A percentile compares a stretch with the other conserved stretches of the same genome.
These are phyloP conservation scores for Gymnopithys bicolor DNA, from an alignment of 2,797 vertebrate genomes.

Conservation along the genomic window DNA sequence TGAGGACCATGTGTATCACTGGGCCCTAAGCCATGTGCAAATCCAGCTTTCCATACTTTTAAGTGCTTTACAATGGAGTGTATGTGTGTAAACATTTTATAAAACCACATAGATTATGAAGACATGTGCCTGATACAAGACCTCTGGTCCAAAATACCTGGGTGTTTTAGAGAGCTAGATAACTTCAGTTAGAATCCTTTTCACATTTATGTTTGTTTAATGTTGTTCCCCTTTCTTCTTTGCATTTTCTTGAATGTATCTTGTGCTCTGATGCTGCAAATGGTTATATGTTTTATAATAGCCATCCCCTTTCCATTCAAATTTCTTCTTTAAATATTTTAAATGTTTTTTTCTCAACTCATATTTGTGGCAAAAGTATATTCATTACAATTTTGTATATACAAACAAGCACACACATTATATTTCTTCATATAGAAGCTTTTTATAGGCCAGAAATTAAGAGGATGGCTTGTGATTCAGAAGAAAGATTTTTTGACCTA, in stretches of 20 bases:
- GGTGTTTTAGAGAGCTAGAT: neutral
- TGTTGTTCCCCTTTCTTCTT: neutral
- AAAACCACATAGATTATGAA: neutral
- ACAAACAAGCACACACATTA: neutral
- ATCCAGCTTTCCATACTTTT: neutral
- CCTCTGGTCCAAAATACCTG: neutral
- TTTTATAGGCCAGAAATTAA: neutral
- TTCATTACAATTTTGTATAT: neutral
- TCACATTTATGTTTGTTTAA: neutral
- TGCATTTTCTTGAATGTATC: neutral
- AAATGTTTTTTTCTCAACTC: neutral
- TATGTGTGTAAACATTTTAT: neutral
- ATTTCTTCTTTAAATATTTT: neutral
- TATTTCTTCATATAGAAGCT: neutral
- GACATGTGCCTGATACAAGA: neutral
- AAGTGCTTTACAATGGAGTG: neutral
- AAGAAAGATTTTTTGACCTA: neutral
- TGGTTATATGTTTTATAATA: neutral
- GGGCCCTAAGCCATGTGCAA: neutral
- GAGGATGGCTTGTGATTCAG: neutral
- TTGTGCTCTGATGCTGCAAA: neutral
- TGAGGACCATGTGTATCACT: neutral
- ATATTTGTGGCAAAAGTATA: neutral
- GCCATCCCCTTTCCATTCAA: neutral
- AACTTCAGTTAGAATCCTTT: neutral